A percentile compares a stretch with the other conserved stretches of the same genome.
These are phyloP conservation scores for Mesoligia furuncula DNA, from an alignment of 2,888 invertebrate genomes.

Conservation along the genomic window DNA sequence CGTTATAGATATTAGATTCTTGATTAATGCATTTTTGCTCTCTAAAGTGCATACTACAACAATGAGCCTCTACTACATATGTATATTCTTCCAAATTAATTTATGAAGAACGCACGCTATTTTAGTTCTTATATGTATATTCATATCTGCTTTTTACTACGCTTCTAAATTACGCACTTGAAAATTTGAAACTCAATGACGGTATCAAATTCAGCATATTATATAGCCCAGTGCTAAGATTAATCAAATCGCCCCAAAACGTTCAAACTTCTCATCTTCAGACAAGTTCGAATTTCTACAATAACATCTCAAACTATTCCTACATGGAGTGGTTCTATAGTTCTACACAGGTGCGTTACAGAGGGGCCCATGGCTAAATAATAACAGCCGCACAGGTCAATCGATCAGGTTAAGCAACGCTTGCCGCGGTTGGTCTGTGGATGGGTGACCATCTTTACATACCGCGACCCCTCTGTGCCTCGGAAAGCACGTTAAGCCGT, in stretches of 20 bases:
- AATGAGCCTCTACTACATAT: not conserved
- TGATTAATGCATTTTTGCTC: not conserved
- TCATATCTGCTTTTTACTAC: not conserved
- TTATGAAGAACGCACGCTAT: not conserved
- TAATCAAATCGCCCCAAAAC: slow-evolving; percentile 5
- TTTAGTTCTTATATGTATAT: not conserved
- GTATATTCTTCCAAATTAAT: too few species aligned
- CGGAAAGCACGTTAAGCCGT: too few species aligned
- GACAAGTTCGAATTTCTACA: not conserved
- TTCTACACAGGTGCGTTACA: not conserved
- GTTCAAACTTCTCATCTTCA: slow-evolving; percentile 1
- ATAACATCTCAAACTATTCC: not conserved
- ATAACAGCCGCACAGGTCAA: too few species aligned
- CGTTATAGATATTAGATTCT: too few species aligned
- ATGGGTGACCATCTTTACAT: too few species aligned
- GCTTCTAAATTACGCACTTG: not conserved
- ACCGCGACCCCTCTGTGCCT: too few species aligned
- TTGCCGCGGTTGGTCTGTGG: too few species aligned
- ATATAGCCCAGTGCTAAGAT: not conserved
- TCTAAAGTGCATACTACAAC: not conserved
- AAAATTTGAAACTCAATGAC: not conserved
- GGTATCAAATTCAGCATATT: not conserved
- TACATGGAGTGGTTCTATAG: slow-evolving; percentile 2
- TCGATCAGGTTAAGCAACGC: too few species aligned
- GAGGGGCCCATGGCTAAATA: too few species aligned